Evolutionary conservation across 2,797 vertebrate genomes (phyloP).

Genomic region (Cichlasoma orientale): DNA sequence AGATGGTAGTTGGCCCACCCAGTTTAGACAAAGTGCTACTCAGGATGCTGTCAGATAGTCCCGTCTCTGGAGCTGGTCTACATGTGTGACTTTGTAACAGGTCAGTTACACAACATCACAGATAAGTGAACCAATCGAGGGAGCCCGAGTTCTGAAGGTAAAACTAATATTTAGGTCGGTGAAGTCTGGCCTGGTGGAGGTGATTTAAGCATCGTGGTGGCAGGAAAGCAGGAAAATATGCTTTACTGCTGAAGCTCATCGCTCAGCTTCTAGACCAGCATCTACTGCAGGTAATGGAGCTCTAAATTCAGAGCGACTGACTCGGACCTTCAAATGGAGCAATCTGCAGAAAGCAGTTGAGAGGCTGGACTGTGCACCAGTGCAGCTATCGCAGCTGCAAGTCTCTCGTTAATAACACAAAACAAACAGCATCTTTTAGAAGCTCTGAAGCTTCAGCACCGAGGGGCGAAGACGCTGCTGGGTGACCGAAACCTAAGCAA

Average conservation of each 20-base stretch:
- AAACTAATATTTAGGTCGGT: too few relatives aligned
- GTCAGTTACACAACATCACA: background rate
- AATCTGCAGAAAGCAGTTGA: too few relatives aligned
- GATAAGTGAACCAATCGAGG: too few relatives aligned
- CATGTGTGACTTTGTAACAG: background rate
- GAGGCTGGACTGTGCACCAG: too few relatives aligned
- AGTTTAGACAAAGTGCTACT: background rate
- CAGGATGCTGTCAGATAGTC: background rate
- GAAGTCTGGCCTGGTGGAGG: too few relatives aligned
- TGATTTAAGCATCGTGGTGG: too few relatives aligned
- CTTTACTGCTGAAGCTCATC: background rate
- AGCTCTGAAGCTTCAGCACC: background rate
- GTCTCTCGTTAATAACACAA: background rate
- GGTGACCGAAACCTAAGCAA: constrained; percentile 8
- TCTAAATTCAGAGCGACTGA: background rate
- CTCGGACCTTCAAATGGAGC: background rate
- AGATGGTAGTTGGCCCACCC: background rate
- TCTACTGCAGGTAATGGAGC: background rate
- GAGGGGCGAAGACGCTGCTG: constrained; percentile 1
- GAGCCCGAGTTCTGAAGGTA: too few relatives aligned
- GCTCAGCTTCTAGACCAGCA: background rate
- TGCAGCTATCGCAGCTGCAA: constrained; percentile 3
- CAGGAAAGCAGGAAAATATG: background rate
- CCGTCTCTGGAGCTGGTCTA: background rate
- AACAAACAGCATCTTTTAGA: background rate